Evolutionary conservation across 1,140 invertebrate species (phyloP).

Genomic region (Zaprionus africanus): DNA sequence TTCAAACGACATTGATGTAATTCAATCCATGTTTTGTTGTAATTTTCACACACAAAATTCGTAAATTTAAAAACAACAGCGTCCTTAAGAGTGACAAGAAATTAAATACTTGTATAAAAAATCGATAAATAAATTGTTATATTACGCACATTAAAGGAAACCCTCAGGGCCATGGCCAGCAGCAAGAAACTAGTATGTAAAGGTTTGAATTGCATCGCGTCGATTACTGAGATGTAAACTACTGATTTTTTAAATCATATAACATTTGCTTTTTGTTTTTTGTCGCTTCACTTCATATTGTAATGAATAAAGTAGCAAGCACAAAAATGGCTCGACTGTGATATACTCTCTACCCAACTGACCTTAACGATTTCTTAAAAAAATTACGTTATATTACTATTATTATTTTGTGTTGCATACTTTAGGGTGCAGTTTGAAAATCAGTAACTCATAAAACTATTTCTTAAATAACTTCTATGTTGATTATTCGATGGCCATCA

Average conservation of each 20-base stretch:
- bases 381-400: too few relatives aligned
- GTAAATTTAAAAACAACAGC: background rate
- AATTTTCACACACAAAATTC: background rate
- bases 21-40: background rate
- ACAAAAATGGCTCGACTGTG: too few relatives aligned
- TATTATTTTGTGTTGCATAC: too few relatives aligned
- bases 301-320: too few relatives aligned
- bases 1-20: background rate
- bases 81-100: background rate
- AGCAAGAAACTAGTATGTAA: background rate
- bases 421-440: too few relatives aligned
- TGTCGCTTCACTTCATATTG: too few relatives aligned
- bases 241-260: background rate
- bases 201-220: background rate
- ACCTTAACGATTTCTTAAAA: too few relatives aligned
- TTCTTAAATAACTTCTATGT: too few relatives aligned
- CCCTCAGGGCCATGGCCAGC: background rate
- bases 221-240: background rate
- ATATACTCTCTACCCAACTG: too few relatives aligned
- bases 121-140: background rate
- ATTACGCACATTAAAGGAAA: background rate
- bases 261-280: background rate
- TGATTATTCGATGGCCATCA: too few relatives aligned
- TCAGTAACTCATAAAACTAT: too few relatives aligned
- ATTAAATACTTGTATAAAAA: too few relatives aligned